Conservation (phyloP, 1,140 invertebrate genomes). For the Medauroidea extradentata region DNA sequence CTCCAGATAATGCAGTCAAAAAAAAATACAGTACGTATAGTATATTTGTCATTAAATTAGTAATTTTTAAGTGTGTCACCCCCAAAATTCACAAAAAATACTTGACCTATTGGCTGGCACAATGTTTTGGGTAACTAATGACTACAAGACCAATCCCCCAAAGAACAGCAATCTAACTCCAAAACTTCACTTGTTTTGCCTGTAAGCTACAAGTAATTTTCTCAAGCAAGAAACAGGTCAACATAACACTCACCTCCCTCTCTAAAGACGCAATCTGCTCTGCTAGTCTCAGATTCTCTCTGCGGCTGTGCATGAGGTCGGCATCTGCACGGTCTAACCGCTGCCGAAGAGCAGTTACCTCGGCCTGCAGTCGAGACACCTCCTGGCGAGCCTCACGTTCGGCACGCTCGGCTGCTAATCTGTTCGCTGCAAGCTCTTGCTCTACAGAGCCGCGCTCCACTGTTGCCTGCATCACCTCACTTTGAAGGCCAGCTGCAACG, state of each 20-base stretch:
- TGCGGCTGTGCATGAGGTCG: slow-evolving; percentile 67
- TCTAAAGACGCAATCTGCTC: slow-evolving; percentile 72
- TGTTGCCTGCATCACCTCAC: slow-evolving; percentile 63
- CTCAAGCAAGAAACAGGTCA: no score
- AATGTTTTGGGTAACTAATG: no score
- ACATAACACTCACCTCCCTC: slow-evolving; percentile 71
- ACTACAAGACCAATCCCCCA: no score
- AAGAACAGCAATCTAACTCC: no score
- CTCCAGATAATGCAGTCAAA: no score
- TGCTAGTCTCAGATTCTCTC: slow-evolving; percentile 67
- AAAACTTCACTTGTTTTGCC: no score
- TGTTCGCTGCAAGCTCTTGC: slow-evolving; percentile 63
- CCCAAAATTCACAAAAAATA: no score
- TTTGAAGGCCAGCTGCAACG: slow-evolving; percentile 60
- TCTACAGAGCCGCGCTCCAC: slow-evolving; percentile 71
- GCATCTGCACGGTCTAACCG: slow-evolving; percentile 71
- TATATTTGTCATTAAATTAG: no score
- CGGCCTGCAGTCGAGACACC: slow-evolving; percentile 63
- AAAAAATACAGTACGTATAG: no score
- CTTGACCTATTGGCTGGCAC: no score
- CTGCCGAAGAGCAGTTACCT: slow-evolving; percentile 70
- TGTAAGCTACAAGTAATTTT: no score
- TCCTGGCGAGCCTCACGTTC: slow-evolving; percentile 71
- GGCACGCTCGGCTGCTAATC: slow-evolving; percentile 56
- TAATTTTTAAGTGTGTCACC: no score